Evolutionary conservation across 2,888 invertebrate genomes (phyloP), one percentile per base, ranked within the genome.

Genomic region (Perdita meconis): DNA sequence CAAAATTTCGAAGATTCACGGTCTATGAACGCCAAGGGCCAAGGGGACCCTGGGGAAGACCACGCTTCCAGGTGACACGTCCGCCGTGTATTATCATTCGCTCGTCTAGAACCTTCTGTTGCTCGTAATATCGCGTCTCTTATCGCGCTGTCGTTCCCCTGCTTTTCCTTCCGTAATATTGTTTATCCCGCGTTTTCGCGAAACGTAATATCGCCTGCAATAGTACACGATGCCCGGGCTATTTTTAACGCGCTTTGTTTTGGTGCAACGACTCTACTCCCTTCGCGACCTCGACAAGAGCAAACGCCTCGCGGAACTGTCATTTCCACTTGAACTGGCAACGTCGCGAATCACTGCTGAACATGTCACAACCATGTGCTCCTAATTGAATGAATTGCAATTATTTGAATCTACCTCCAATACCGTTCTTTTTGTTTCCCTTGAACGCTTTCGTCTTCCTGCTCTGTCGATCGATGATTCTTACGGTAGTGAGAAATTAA

Each of bases 11-110:
- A 88, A 81, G 83, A 90, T 89, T 89, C 82, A 81, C 87, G 86
- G 90, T 92, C 92, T 91, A 92, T 92, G 92, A 92, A 86, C 90
- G 85, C 89, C 83, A 90, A 91, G 92, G 89, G 90, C 88, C 91
- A 91, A 89, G 89, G 87, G 87, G 91, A 92, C 92, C 92, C 92
- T 92, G 92, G 91, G 85, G 92, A 92, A 91, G 90, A 92, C 85
- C 90, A 89, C 83, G 86, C 89, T 89, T 91, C 92, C 92, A 92
- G 92, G 92, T 92, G 55, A 69, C 47, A 70, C n/a, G n/a, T 66
- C 56, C 55, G 71, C 55, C 19, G 65, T 30, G 36, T 16, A 16
- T 30, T 30, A 10, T 40, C 22, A 19, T 30, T 26, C 47, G 1
- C 42, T 30, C 30, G 6, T 47, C 40, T 40, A 59, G 59, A 65